Evolutionary conservation across 2,888 invertebrate genomes (phyloP), one percentile per base, ranked within the genome.

Genomic region (Sesamia inferens): DNA sequence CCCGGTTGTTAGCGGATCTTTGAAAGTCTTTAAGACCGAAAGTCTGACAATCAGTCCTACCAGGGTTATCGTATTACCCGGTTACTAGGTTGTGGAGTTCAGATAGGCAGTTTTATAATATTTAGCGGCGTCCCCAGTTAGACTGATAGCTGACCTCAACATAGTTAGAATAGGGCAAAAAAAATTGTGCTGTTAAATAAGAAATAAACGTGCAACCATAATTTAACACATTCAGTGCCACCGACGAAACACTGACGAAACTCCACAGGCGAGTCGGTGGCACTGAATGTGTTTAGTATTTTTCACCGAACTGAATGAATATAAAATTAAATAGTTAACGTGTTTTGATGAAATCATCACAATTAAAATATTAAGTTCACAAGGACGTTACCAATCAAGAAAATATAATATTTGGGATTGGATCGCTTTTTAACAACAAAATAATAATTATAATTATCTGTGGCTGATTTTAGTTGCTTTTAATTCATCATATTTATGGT

Each of bases 401-500:
- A 54, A 55, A 11, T 13, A 39, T 13, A 5, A 24, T 44, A 58
- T 44, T 64, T 55, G 16, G 6, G 48, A 31, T 58, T 22, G 31
- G 22, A 57, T 62, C 57, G 24, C 22, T 39, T 57, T 51, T 61
- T 54, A 44, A 19, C 16, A 31, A 31, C 2, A 39, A 65, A 57
- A 42, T 55, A 61, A 58, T 39, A 0, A 58, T 58, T 58, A 39
- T 2, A 70, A 75, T 63, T 57, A 71, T 68, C 57, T 55, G 6
- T 24, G 51, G 19, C 51, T 65, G 67, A 61, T 39, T 68, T 74
- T 55, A 24, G 55, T 39, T 67, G 63, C 24, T 47, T 69, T 16
- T 61, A n/a, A 70, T 39, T 61, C 59, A 64, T 55, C 11, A 2
- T 6, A 5, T 14, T 6, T 5, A 6, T 14, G 6, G 24, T 19